Evolutionary conservation across 2,113 vertebrate genomes (phyloP).

Genomic region (Campylomormyrus numenius): DNA sequence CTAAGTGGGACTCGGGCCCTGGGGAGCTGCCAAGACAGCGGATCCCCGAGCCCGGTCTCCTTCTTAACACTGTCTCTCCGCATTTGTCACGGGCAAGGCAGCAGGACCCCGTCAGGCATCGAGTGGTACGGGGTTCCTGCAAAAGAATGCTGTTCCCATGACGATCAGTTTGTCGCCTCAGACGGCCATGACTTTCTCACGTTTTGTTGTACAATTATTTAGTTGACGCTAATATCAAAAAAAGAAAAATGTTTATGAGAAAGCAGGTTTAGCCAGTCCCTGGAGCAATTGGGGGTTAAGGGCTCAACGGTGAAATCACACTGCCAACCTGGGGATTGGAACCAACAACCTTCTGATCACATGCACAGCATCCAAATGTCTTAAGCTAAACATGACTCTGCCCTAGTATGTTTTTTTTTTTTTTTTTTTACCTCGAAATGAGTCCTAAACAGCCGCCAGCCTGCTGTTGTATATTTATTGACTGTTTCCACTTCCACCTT

Average conservation of each 20-base stretch:
- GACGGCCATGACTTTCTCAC: slow-evolving; percentile 22
- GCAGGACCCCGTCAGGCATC: slow-evolving; percentile 25
- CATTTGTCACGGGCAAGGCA: slow-evolving; percentile 48
- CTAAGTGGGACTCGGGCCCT: neutral
- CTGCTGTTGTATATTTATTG: neutral
- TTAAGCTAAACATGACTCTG: neutral
- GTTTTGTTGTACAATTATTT: slow-evolving; percentile 28
- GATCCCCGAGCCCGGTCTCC: slow-evolving; percentile 41
- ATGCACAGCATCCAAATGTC: neutral
- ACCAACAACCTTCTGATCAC: neutral
- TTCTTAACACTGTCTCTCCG: slow-evolving; percentile 56
- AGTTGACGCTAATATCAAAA: neutral
- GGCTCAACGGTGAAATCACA: neutral
- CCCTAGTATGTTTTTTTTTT: neutral
- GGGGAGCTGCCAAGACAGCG: neutral
- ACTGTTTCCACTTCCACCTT: slow-evolving; percentile 27
- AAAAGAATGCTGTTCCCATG: slow-evolving; percentile 31
- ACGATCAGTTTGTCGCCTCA: slow-evolving; percentile 37
- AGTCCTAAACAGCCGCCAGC: neutral
- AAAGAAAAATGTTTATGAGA: neutral
- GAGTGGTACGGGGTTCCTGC: slow-evolving; percentile 4
- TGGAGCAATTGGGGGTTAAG: neutral
- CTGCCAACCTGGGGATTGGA: neutral
- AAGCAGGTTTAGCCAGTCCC: neutral
- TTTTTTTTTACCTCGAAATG: neutral